These are phyloP conservation scores for Caenorhabditis macrosperma DNA, from an alignment of 2,888 invertebrate genomes.

Conservation along the genomic window DNA sequence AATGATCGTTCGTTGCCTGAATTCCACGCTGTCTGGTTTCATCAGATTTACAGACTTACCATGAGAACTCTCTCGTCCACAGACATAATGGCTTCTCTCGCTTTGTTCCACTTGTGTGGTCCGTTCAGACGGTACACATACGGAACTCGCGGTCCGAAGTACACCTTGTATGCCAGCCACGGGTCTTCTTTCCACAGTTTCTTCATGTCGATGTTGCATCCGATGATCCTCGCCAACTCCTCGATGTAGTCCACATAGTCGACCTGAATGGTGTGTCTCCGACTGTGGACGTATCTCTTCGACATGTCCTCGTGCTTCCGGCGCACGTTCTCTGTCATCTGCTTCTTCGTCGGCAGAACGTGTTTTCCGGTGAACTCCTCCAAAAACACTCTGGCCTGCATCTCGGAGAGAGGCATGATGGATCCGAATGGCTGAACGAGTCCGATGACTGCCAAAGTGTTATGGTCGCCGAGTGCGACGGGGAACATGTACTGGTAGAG, in stretches of 20 bases:
- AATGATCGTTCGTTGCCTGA: constrained; percentile 46
- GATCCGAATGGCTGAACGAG: constrained; percentile 81
- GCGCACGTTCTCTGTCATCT: constrained; percentile 81
- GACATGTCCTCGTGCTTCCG: constrained; percentile 74
- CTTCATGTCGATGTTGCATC: constrained; percentile 63
- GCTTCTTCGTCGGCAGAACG: constrained; percentile 50
- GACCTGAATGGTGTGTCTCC: constrained; percentile 81
- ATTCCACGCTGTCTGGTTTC: background rate
- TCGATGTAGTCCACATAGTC: constrained; percentile 81
- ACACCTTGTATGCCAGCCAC: constrained; percentile 48
- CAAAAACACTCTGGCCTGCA: constrained; percentile 82
- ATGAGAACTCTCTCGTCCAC: constrained; percentile 54
- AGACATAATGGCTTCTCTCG: constrained; percentile 66
- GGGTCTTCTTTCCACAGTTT: constrained; percentile 43
- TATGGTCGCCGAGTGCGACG: constrained; percentile 78
- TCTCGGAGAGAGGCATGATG: constrained; percentile 82
- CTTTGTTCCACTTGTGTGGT: constrained; percentile 71
- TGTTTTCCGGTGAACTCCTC: constrained; percentile 62
- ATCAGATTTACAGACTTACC: background rate
- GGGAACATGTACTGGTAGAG: constrained; percentile 82
- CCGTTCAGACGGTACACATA: constrained; percentile 71
- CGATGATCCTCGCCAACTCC: constrained; percentile 81
- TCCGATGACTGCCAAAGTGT: constrained; percentile 81
- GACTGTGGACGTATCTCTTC: constrained; percentile 69
- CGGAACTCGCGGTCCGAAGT: constrained; percentile 67